phyloP scores from a whole-genome alignment of 2,888 invertebrate genomes.

The Capitulum mitella region DNA sequence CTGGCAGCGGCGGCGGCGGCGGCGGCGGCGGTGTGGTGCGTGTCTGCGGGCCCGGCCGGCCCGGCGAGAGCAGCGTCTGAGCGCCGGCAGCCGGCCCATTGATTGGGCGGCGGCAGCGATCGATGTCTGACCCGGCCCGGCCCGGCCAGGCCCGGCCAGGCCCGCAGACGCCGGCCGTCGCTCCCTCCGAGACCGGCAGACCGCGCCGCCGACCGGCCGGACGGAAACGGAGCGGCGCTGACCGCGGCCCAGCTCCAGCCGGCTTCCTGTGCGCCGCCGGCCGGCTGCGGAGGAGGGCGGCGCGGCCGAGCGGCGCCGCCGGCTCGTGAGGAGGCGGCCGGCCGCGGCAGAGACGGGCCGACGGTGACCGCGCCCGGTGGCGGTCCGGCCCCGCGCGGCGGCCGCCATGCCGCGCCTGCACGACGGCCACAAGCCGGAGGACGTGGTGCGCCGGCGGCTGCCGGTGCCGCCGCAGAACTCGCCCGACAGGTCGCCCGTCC shows the following conservation, averaged over 20 bases:
- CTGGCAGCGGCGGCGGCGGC: not conserved
- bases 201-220: not conserved
- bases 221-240: not conserved
- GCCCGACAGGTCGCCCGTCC: not conserved
- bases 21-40: not conserved
- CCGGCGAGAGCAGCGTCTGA: too few species aligned
- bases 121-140: not conserved
- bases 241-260: not conserved
- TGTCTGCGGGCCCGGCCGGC: too few species aligned
- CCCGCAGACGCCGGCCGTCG: not conserved
- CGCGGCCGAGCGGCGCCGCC: not conserved
- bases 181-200: not conserved
- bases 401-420: slow-evolving; percentile 2
- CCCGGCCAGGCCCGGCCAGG: not conserved
- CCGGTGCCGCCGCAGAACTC: slow-evolving; percentile 19
- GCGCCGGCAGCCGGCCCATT: slow-evolving; percentile 11
- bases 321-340: too few species aligned
- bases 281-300: not conserved
- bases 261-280: not conserved
- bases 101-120: slow-evolving; percentile 2
- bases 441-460: not conserved
- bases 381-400: not conserved
- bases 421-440: not conserved
- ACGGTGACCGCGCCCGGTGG: not conserved
- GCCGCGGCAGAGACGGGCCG: not conserved